Conservation (phyloP, 2,888 invertebrate genomes). For the Pheosia gnoma region DNA sequence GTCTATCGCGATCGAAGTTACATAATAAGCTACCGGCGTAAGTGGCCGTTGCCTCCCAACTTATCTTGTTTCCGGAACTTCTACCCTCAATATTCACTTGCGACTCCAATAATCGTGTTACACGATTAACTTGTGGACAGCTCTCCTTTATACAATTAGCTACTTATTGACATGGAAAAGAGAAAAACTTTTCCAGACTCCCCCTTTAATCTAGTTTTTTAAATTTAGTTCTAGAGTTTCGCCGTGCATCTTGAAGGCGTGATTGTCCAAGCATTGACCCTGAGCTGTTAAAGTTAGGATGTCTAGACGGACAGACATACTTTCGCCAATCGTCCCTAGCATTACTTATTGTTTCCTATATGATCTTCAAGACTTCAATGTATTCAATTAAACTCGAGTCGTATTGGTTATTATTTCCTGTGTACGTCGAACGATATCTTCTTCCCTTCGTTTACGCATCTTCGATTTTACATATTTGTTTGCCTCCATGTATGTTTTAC, state of each 20-base stretch:
- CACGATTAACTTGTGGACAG: conserved; percentile 73
- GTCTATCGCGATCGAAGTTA: conserved; percentile 27
- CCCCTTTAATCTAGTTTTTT: conserved; percentile 45
- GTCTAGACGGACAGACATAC: conserved; percentile 33
- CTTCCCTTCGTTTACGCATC: too few relatives aligned
- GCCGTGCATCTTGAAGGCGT: conserved; percentile 35
- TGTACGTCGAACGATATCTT: background rate
- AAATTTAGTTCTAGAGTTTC: conserved; percentile 37
- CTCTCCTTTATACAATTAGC: conserved; percentile 71
- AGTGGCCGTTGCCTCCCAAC: conserved; percentile 44
- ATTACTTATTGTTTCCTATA: conserved; percentile 38
- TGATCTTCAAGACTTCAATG: conserved; percentile 16
- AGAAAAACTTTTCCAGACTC: conserved; percentile 33
- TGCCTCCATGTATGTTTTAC: background rate
- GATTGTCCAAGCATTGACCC: conserved; percentile 44
- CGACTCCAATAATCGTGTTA: conserved; percentile 67
- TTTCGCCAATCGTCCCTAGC: conserved; percentile 29
- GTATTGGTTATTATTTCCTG: conserved; percentile 1
- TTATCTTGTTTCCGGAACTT: conserved; percentile 50
- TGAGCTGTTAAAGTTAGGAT: conserved; percentile 14
- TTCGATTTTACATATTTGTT: background rate
- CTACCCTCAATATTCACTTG: conserved; percentile 68
- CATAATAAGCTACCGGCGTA: conserved; percentile 23
- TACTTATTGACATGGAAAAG: conserved; percentile 62
- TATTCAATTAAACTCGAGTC: conserved; percentile 1